These are phyloP conservation scores for Galbula dea DNA, from an alignment of 2,113 vertebrate genomes.

Conservation along the genomic window DNA sequence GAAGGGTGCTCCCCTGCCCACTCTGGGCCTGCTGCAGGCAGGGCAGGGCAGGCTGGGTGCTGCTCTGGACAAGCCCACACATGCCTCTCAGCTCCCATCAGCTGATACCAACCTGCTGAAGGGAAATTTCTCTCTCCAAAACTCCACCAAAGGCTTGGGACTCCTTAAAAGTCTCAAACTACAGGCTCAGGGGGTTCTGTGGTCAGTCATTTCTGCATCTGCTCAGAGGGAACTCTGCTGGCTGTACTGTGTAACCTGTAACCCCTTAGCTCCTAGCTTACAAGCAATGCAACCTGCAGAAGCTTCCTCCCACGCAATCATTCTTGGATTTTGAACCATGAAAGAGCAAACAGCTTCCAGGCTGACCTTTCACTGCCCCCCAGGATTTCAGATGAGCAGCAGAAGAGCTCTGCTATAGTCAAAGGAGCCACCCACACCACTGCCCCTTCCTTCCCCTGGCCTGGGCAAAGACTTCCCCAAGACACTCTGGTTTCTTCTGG, in stretches of 20 bases:
- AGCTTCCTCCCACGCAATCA: background rate
- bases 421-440: rapidly evolving
- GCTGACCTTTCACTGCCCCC: background rate
- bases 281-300: background rate
- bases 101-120: background rate
- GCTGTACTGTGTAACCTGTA: background rate
- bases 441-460: rapidly evolving
- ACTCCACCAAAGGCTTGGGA: background rate
- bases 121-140: background rate
- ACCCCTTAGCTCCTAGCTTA: background rate
- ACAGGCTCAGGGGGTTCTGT: background rate
- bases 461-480: background rate
- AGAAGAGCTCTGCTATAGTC: background rate
- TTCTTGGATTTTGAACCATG: background rate
- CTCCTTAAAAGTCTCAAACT: background rate
- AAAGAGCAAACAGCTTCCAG: background rate
- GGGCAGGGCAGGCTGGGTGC: background rate
- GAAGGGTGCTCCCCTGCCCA: background rate
- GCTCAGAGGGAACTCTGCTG: background rate
- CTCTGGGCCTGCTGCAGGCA: background rate
- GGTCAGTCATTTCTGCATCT: background rate
- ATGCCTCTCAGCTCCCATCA: background rate
- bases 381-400: background rate
- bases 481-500: background rate
- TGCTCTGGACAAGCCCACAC: slow-evolving; percentile 44